Base-by-base conservation (phyloP, 2,888 invertebrate species). In the Eilema griseolum region DNA sequence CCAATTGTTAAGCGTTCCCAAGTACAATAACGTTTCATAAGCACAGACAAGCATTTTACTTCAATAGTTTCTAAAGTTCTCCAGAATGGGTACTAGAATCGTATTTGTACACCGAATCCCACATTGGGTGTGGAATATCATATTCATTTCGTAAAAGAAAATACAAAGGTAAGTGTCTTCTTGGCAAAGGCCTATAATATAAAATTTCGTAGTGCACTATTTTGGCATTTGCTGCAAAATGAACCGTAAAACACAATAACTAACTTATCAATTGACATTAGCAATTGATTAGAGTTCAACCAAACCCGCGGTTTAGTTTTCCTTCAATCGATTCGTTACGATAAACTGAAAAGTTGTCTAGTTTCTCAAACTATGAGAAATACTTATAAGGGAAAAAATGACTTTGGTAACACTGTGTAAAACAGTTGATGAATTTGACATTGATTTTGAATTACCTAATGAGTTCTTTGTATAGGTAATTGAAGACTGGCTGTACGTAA, bases 211-310 rank as follows among this genome's bases (percentile, higher is more conserved):
- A 26, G 20, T 24, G n/a, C 61, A 41, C 62, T 37, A 62, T 24
- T 33, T 24, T 24, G 10, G 24, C 16, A 16, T 41, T 62, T 11
- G 2, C 11, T 26, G 62, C 41, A 24, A 41, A 62, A 62, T 11
- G n/a, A 52, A 62, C 41, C 41, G 23, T 31, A 65, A n/a, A 52
- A 85, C 77, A 82, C 78, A 83, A 86, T 84, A 86, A 85, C 84
- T 73, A 71, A 83, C 78, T 87, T 80, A 84, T 87, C 88, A 89
- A 85, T 88, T 81, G 78, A 85, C 89, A 87, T 89, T 88, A 85
- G 86, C 87, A 91, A 91, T 90, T 86, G 88, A 89, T 91, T 90
- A 86, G 84, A 80, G 83, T 85, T 83, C 83, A 82, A 83, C 80
- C 83, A 77, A 84, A 76, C 78, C 80, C 82, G 71, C 75, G 80